Base-by-base conservation (phyloP, 2,888 invertebrate genomes). In the Troides helena region DNA sequence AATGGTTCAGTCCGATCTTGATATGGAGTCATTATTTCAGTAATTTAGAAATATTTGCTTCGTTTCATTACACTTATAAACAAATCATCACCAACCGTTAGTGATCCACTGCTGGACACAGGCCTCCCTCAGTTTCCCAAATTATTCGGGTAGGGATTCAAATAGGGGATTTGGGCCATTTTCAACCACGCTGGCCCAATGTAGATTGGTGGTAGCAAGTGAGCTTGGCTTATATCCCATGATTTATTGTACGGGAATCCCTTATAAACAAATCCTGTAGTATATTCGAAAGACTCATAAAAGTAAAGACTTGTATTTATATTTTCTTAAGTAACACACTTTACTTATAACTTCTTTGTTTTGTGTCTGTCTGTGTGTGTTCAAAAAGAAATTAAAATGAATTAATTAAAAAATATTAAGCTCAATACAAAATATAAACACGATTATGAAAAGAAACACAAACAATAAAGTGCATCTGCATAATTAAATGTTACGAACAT, bases 401-500 rank as follows among this genome's bases (percentile, higher is more conserved):
- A n/a, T 53, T 7, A 18, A 46, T 46, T 10, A n/a, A 53, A 6
- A n/a, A 5, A 25, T 2, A 10, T 21, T 58, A 10, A 23, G 57
- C 12, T 58, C 56, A 21, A 7, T 21, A 14, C 57, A 58, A 23
- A 58, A 58, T 56, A 25, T 58, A 58, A 14, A 58, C 23, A 23
- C 23, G n/a, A 3, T 23, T 12, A 23, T 58, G 12, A 58, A 67
- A 67, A 62, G 63, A 53, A 57, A 23, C 12, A 30, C 46, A 58
- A 57, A 68, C 57, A 64, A 56, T 25, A 57, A 65, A 65, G 62
- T 58, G 70, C 30, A 65, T 65, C 65, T 65, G 65, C 67, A 67
- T 70, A 70, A 70, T 70, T 67, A 70, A 70, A 70, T 70, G 70
- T 70, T 70, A 70, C 66, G 66, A 57, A 62, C 65, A 65, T 62